Base-by-base conservation (phyloP, 2,113 vertebrate genomes). In the Hemicordylus capensis region DNA sequence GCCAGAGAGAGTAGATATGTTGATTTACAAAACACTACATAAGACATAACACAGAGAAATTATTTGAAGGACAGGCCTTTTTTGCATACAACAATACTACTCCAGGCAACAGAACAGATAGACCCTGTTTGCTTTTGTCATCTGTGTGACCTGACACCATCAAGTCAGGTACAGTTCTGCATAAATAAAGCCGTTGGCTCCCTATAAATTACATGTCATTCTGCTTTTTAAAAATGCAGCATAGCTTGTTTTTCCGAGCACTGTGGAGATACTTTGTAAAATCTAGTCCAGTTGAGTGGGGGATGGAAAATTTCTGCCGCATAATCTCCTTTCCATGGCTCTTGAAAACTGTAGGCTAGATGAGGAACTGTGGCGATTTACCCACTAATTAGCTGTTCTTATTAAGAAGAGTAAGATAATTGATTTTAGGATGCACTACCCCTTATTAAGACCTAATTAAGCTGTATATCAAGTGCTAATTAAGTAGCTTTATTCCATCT, bases 361-460 rank as follows among this genome's bases (percentile, higher is more conserved):
- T 96, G 94, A 92, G 88, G 94, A 96, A 96, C 95, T 95, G 95
- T 96, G 94, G 95, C 93, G 91, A 97, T 97, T 96, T 96, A 96
- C 95, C 94, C 96, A 95, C 96, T 96, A 97, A 97, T 97, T 97
- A 97, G 95, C 95, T 96, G 95, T 94, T 97, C 95, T 96, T 97
- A 97, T 96, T 96, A 97, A 96, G 96, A 94, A 90, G 92, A 97
- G 94, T 37, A 90, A 97, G 96, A 96, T 97, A 97, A 97, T 97
- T 97, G 96, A 97, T 97, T 97, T 96, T 95, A 96, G 95, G 93
- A 96, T 96, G 94, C 94, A 96, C 95, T 97, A 97, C 94, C 95
- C 94, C 95, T 96, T 97, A 97, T 97, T 97, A 97, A 96, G 96
- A 94, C 94, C 96, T 96, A 97, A 97, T 97, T 97, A 97, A 96